These are phyloP conservation scores for Cryptops parisi DNA, from an alignment of 2,888 invertebrate species.

Conservation along the genomic window DNA sequence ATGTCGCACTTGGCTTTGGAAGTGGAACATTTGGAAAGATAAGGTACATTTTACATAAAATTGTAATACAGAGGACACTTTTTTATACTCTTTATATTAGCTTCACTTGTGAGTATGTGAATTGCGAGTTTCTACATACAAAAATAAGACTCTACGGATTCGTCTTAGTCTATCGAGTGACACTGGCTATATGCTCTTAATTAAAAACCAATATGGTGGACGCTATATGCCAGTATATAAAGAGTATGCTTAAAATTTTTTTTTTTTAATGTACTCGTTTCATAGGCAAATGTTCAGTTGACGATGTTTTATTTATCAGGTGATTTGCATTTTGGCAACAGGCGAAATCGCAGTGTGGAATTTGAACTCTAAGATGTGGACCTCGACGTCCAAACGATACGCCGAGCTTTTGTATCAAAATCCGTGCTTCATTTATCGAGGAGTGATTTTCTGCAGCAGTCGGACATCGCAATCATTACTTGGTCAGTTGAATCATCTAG, in stretches of 20 bases:
- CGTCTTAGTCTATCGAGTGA: no score
- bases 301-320: conserved; percentile 7
- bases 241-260: neutral
- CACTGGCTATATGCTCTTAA: no score
- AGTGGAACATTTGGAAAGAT: conserved; percentile 14
- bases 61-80: no score
- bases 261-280: neutral
- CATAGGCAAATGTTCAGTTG: no score
- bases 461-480: conserved; percentile 12
- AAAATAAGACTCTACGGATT: no score
- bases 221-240: no score
- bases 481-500: conserved; percentile 4
- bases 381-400: conserved; percentile 6
- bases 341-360: conserved; percentile 13
- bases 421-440: conserved; percentile 12
- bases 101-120: no score
- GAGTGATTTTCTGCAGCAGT: conserved; percentile 12
- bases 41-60: conserved; percentile 7
- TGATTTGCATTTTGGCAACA: conserved; percentile 13
- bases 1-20: conserved; percentile 13
- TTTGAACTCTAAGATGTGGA: neutral
- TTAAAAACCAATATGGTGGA: no score
- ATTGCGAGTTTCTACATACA: no score
- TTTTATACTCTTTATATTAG: no score
- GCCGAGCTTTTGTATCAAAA: conserved; percentile 13